phyloP scores from a whole-genome alignment of 2,113 vertebrate genomes.

The Campylomormyrus tamandua region DNA sequence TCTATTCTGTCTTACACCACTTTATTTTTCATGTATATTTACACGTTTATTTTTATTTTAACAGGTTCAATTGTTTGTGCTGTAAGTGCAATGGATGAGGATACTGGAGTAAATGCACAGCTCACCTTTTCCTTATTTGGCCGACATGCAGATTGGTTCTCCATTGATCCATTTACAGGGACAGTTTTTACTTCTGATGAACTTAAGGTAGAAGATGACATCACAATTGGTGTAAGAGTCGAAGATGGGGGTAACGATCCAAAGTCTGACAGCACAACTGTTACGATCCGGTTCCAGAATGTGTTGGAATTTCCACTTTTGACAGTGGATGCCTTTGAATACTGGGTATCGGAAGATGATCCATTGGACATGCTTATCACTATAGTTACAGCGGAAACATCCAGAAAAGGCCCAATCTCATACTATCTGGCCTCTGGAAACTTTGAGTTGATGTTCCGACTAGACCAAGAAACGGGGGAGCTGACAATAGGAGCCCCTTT shows the following conservation, averaged over 20 bases:
- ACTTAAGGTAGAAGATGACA: conserved; percentile 37
- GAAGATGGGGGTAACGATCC: conserved; percentile 50
- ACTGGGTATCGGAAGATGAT: conserved; percentile 48
- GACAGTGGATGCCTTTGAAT: conserved; percentile 36
- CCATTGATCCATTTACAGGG: conserved; percentile 47
- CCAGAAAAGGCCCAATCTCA: conserved; percentile 44
- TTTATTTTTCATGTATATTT: background rate
- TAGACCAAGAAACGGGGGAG: conserved; percentile 46
- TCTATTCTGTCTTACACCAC: background rate
- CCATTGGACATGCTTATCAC: conserved; percentile 45
- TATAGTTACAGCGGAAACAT: conserved; percentile 40
- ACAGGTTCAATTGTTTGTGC: conserved; percentile 57
- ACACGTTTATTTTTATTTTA: background rate
- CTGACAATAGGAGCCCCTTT: conserved; percentile 49
- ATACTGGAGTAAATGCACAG: conserved; percentile 54
- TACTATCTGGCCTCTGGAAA: conserved; percentile 60
- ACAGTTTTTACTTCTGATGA: conserved; percentile 38
- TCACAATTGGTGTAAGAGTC: conserved; percentile 50
- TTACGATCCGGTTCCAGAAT: conserved; percentile 55
- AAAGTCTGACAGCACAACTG: conserved; percentile 53
- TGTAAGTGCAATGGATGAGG: conserved; percentile 54
- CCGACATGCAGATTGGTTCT: conserved; percentile 47
- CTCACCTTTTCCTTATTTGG: conserved; percentile 56
- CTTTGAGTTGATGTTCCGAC: conserved; percentile 50
- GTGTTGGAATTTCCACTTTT: conserved; percentile 51